Percentiles rank a stretch among this genome's conserved stretches.
Conservation (phyloP, 2,888 invertebrate species). For the Macrophya annulata region DNA sequence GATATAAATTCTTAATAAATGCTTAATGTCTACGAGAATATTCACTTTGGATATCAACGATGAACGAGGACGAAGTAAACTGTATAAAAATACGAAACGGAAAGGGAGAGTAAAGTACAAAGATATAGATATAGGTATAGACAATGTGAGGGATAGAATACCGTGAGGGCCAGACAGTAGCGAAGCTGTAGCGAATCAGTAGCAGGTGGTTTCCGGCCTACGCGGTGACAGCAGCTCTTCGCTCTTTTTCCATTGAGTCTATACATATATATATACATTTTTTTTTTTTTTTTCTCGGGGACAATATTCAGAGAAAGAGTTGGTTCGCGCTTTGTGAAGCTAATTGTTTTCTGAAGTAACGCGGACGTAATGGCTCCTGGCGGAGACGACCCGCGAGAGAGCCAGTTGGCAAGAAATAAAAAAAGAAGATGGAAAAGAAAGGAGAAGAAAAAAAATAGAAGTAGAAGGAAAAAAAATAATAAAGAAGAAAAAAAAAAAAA, state of each 20-base stretch:
- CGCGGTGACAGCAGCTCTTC: conserved; percentile 29
- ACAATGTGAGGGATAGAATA: neutral
- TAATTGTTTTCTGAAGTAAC: conserved; percentile 62
- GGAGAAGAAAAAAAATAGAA: neutral
- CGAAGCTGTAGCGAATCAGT: conserved; percentile 40
- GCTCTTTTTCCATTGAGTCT: neutral
- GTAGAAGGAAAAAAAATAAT: neutral
- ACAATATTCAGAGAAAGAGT: conserved; percentile 39
- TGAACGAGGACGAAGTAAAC: neutral
- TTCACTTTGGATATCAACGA: neutral
- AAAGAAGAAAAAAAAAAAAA: conserved; percentile 17
- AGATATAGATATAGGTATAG: neutral
- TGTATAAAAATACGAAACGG: neutral
- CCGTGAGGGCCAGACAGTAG: neutral
- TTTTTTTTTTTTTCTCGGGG: neutral
- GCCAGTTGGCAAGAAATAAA: conserved; percentile 7
- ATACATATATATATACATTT: neutral
- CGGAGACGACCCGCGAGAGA: conserved; percentile 20
- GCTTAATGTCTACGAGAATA: neutral
- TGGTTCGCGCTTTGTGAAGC: conserved; percentile 49
- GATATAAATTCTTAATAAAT: neutral
- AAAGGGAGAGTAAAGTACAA: neutral
- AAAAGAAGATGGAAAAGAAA: conserved; percentile 25
- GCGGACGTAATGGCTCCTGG: conserved; percentile 53
- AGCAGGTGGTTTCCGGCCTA: conserved; percentile 45